These are phyloP conservation scores for Osmoderma eremita DNA, from an alignment of 2,888 invertebrate species.

Conservation along the genomic window DNA sequence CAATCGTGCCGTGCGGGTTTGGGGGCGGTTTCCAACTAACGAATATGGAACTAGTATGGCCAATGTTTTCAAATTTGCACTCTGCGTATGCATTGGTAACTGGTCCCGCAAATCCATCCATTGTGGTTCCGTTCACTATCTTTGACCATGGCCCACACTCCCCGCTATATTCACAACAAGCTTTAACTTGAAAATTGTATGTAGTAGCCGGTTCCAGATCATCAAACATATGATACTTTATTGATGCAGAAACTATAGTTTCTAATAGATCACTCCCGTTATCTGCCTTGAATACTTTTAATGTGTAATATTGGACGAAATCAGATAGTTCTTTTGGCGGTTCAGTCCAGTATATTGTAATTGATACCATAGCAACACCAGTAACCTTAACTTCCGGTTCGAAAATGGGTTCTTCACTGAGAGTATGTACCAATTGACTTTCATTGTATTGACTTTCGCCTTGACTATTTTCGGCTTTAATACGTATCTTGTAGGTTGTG, in stretches of 20 bases:
- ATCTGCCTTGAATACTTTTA: slow-evolving; percentile 72
- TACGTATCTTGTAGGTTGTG: slow-evolving; percentile 74
- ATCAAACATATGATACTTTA: slow-evolving; percentile 80
- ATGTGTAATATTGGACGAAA: slow-evolving; percentile 79
- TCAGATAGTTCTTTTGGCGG: slow-evolving; percentile 74
- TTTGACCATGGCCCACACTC: slow-evolving; percentile 83
- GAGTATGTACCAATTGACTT: slow-evolving; percentile 69
- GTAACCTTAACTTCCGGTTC: slow-evolving; percentile 82
- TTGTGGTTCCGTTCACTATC: slow-evolving; percentile 81
- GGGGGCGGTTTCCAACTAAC: slow-evolving; percentile 80
- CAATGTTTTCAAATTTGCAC: slow-evolving; percentile 74
- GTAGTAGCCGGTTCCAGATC: slow-evolving; percentile 81
- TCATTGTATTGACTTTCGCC: slow-evolving; percentile 70
- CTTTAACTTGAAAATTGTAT: slow-evolving; percentile 82
- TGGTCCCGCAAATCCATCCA: slow-evolving; percentile 82
- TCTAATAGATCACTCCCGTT: slow-evolving; percentile 64
- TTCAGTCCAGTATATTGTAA: slow-evolving; percentile 82
- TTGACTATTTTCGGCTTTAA: slow-evolving; percentile 74
- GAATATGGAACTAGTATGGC: slow-evolving; percentile 70
- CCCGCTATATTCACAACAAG: slow-evolving; percentile 82
- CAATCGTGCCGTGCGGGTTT: slow-evolving; percentile 81
- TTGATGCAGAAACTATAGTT: slow-evolving; percentile 73
- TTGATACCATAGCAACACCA: slow-evolving; percentile 75
- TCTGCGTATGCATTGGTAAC: slow-evolving; percentile 74
- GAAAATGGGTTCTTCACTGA: slow-evolving; percentile 79